phyloP scores from a whole-genome alignment of 2,113 vertebrate species.

The Rhea pennata region DNA sequence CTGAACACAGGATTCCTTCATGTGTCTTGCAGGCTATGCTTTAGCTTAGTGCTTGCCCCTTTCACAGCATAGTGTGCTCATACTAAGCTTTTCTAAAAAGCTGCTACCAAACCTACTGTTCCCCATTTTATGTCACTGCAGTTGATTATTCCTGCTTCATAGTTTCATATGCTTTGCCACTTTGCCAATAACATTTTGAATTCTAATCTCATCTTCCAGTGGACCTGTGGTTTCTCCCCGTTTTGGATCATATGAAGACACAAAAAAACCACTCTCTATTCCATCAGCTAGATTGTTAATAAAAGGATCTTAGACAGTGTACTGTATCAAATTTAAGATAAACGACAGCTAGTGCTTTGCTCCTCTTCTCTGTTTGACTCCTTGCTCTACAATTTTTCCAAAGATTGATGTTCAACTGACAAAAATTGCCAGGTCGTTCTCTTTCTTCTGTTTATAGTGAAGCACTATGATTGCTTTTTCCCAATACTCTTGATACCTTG shows the following conservation, averaged over 20 bases:
- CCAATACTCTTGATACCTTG: neutral
- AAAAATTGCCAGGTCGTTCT: neutral
- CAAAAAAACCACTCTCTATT: neutral
- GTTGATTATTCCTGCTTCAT: neutral
- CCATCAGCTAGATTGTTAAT: neutral
- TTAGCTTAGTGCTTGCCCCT: neutral
- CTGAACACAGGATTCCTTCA: neutral
- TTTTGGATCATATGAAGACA: neutral
- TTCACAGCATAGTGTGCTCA: neutral
- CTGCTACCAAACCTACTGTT: neutral
- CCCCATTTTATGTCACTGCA: neutral
- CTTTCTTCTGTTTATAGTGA: constrained; percentile 13
- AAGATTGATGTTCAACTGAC: constrained; percentile 30
- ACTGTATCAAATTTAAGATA: neutral
- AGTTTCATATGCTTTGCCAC: neutral
- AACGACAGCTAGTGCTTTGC: neutral
- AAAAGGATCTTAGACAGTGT: neutral
- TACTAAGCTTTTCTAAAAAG: neutral
- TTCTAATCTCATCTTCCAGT: neutral
- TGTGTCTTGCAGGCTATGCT: neutral
- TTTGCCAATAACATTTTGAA: neutral
- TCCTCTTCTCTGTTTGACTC: constrained; percentile 12
- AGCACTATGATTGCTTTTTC: neutral
- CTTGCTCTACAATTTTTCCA: constrained; percentile 18
- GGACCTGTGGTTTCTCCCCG: neutral